These are phyloP conservation scores for Talpa occidentalis DNA, from an alignment of 2,113 vertebrate species.

Conservation along the genomic window DNA sequence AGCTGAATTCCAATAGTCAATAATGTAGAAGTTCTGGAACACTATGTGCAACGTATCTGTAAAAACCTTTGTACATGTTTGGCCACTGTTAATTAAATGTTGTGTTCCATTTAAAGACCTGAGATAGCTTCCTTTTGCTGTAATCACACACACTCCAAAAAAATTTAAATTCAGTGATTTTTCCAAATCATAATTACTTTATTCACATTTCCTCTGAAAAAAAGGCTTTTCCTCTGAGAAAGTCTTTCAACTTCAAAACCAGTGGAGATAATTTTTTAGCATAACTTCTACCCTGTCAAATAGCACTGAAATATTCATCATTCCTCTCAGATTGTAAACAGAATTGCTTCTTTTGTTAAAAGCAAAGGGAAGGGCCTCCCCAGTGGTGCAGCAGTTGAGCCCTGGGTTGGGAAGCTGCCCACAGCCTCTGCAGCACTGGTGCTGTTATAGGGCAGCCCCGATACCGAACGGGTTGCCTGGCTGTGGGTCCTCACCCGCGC, in stretches of 20 bases:
- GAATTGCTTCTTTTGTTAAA: conserved; percentile 54
- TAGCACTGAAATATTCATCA: conserved; percentile 69
- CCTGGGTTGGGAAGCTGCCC: too few relatives aligned
- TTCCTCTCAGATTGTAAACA: conserved; percentile 61
- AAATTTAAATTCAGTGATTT: conserved; percentile 47
- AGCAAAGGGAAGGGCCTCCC: conserved; percentile 46
- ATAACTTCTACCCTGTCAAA: conserved; percentile 65
- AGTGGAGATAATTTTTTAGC: conserved; percentile 52
- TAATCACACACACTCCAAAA: conserved; percentile 22
- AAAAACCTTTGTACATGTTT: conserved; percentile 4
- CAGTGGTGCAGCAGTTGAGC: too few relatives aligned
- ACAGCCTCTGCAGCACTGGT: too few relatives aligned
- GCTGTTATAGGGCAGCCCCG: too few relatives aligned
- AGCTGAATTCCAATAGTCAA: neutral
- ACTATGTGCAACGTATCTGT: neutral
- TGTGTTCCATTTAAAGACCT: conserved; percentile 8
- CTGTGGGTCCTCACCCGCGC: too few relatives aligned
- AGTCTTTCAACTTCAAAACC: conserved; percentile 72
- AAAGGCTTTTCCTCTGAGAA: neutral
- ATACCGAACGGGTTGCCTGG: too few relatives aligned
- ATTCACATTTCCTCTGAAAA: neutral
- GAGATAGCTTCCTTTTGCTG: conserved; percentile 46
- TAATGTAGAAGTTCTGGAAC: conserved; percentile 27
- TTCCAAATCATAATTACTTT: conserved; percentile 27
- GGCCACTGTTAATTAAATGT: neutral